These are phyloP conservation scores for Polydrusus pterygomalis DNA, from an alignment of 2,888 invertebrate species.

Conservation along the genomic window DNA sequence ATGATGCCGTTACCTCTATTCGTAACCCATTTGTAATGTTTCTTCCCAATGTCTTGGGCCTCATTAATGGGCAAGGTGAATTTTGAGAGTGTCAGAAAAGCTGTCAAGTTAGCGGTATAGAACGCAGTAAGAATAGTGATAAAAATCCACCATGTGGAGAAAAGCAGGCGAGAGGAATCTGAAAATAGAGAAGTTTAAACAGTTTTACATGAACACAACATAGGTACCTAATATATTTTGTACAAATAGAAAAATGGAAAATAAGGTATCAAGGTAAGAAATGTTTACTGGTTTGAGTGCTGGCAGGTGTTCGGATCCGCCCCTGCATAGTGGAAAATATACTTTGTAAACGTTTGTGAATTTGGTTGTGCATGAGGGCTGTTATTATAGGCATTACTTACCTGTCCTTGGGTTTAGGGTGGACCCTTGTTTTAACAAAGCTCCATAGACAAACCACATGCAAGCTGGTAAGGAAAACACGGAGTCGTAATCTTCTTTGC, in stretches of 20 bases:
- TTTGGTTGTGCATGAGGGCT: too few species aligned
- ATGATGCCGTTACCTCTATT: slow-evolving; percentile 78
- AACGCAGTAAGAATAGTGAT: slow-evolving; percentile 91
- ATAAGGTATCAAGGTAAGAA: too few species aligned
- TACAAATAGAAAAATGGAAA: too few species aligned
- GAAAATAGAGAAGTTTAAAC: slow-evolving; percentile 30
- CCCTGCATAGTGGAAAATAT: too few species aligned
- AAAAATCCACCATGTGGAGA: slow-evolving; percentile 95
- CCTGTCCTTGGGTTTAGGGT: slow-evolving; percentile 87
- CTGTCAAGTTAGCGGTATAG: slow-evolving; percentile 93
- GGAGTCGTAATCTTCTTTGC: slow-evolving; percentile 76
- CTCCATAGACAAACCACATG: slow-evolving; percentile 92
- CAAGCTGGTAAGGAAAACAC: slow-evolving; percentile 81
- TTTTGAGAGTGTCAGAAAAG: slow-evolving; percentile 89
- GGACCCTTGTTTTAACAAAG: slow-evolving; percentile 90
- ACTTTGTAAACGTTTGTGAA: too few species aligned
- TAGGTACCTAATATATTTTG: too few species aligned
- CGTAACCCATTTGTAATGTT: slow-evolving; percentile 81
- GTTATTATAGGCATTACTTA: too few species aligned
- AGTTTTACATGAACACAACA: too few species aligned
- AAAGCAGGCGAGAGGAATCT: slow-evolving; percentile 89
- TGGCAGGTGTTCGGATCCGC: too few species aligned
- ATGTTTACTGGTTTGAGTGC: too few species aligned
- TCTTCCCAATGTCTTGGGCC: slow-evolving; percentile 79
- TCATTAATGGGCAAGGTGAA: slow-evolving; percentile 87